Percentiles rank a stretch among this genome's conserved stretches.
These are phyloP conservation scores for Lamellibrachia satsuma DNA, from an alignment of 2,888 invertebrate genomes.

Conservation along the genomic window DNA sequence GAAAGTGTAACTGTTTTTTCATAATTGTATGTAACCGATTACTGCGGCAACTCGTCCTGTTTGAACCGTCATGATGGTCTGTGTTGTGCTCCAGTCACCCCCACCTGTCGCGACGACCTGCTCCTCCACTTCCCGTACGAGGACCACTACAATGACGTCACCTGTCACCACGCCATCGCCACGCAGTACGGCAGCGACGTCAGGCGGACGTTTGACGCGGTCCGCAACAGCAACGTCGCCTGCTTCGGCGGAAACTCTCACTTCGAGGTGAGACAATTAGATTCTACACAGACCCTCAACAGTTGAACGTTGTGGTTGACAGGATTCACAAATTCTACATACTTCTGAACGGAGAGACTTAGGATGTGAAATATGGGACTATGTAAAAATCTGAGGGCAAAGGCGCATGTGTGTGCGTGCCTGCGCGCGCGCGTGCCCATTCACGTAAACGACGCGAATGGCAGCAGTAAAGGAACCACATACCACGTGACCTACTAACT, in stretches of 20 bases:
- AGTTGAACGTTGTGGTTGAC: not conserved
- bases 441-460: too few relatives aligned
- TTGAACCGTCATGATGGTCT: not conserved
- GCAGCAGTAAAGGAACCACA: too few relatives aligned
- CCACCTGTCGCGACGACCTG: not conserved
- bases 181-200: not conserved
- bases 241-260: constrained; percentile 20
- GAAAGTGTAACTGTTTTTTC: too few relatives aligned
- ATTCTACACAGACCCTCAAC: not conserved
- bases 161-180: constrained; percentile 20
- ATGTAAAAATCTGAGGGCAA: not conserved
- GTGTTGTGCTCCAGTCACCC: not conserved
- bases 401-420: not conserved
- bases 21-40: too few relatives aligned
- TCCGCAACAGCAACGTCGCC: not conserved
- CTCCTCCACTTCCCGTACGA: constrained; percentile 14
- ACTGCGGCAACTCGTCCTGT: not conserved
- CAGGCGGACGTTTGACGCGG: not conserved
- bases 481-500: too few relatives aligned
- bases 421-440: not conserved
- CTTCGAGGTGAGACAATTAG: constrained; percentile 3
- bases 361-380: not conserved
- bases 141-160: constrained; percentile 20
- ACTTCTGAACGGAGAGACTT: not conserved
- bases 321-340: not conserved